These are phyloP conservation scores for Rhadinocentrus ornatus DNA, from an alignment of 2,797 vertebrate species.

Conservation along the genomic window DNA sequence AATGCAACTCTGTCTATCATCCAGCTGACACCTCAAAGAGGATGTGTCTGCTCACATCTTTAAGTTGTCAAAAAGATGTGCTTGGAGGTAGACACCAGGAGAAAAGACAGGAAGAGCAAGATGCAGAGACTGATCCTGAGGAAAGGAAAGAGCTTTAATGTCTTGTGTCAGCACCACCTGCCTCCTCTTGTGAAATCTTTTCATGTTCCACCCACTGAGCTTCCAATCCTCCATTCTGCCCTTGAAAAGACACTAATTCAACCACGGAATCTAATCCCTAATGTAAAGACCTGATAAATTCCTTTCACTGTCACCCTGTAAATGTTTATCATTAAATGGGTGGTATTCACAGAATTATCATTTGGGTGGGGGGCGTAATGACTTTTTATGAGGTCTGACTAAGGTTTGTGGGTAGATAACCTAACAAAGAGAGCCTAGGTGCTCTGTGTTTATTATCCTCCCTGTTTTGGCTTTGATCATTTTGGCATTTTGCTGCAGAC, in stretches of 20 bases:
- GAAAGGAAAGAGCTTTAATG: constrained; percentile 64
- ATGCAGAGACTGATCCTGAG: constrained; percentile 45
- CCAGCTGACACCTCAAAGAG: constrained; percentile 29
- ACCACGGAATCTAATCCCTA: constrained; percentile 67
- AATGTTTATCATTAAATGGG: constrained; percentile 75
- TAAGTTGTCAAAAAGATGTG: constrained; percentile 46
- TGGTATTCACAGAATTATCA: constrained; percentile 64
- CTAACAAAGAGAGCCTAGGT: constrained; percentile 62
- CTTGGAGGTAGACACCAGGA: constrained; percentile 36
- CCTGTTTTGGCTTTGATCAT: constrained; percentile 76
- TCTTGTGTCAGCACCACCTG: constrained; percentile 81
- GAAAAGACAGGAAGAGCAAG: constrained; percentile 40
- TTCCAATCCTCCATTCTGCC: constrained; percentile 69
- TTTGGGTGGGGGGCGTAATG: constrained; percentile 64
- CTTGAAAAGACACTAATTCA: constrained; percentile 73
- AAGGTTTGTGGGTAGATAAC: constrained; percentile 70
- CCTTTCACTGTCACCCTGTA: constrained; percentile 65
- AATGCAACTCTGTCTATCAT: constrained; percentile 8
- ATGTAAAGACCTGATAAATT: constrained; percentile 68
- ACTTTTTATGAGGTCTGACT: constrained; percentile 72
- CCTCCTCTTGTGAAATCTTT: constrained; percentile 77
- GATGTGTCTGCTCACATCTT: constrained; percentile 46
- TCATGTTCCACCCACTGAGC: constrained; percentile 76
- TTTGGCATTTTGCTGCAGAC: constrained; percentile 77
- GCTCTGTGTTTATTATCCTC: constrained; percentile 65